phyloP scores from a whole-genome alignment of 1,140 invertebrate genomes.

The Neuroterus valhalla region DNA sequence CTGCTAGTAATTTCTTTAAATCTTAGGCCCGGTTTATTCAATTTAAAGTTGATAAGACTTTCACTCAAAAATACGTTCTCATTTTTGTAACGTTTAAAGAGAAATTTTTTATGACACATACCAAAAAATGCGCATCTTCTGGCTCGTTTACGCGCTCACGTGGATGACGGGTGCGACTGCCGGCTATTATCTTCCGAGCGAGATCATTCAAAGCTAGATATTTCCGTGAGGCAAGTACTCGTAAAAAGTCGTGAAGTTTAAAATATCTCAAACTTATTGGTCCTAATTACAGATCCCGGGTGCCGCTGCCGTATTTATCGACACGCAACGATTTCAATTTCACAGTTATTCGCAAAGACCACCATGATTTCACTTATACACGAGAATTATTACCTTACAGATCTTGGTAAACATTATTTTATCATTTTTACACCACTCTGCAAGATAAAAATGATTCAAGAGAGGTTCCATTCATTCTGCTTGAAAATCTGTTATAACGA shows the following conservation, averaged over 20 bases:
- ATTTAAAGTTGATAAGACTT: neutral
- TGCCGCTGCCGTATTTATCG: conserved; percentile 24
- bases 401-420: too few relatives aligned
- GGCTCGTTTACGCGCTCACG: neutral
- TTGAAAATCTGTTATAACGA: too few relatives aligned
- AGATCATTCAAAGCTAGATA: conserved; percentile 28
- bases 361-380: neutral
- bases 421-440: too few relatives aligned
- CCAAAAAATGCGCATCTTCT: neutral
- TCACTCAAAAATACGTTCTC: neutral
- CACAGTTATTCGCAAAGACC: conserved; percentile 24
- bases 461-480: too few relatives aligned
- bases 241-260: conserved; percentile 17
- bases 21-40: too few relatives aligned
- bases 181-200: conserved; percentile 10
- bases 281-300: conserved; percentile 28
- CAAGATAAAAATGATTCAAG: too few relatives aligned
- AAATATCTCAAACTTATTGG: conserved; percentile 28
- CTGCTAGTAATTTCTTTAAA: too few relatives aligned
- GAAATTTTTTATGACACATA: neutral
- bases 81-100: neutral
- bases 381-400: neutral
- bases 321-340: conserved; percentile 28
- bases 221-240: conserved; percentile 17
- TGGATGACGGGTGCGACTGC: conserved; percentile 5